These are phyloP conservation scores for Toxotes jaculatrix DNA, from an alignment of 2,113 vertebrate species.

Conservation along the genomic window DNA sequence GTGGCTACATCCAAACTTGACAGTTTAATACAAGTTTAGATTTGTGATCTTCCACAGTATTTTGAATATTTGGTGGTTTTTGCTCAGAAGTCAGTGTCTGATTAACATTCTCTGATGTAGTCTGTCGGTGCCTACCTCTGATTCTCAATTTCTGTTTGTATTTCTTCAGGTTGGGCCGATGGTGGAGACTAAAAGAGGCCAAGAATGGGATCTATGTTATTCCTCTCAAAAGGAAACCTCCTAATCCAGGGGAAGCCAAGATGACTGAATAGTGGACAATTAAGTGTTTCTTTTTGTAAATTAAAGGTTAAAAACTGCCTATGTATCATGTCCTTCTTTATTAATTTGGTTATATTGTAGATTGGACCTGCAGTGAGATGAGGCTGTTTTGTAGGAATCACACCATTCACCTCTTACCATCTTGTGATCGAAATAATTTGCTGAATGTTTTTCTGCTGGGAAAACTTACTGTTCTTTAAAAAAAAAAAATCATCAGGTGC, in stretches of 20 bases:
- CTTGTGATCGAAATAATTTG: background rate
- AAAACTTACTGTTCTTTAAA: no score
- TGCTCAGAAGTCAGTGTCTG: background rate
- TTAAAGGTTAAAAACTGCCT: conserved; percentile 46
- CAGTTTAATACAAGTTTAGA: background rate
- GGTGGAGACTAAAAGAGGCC: conserved; percentile 86
- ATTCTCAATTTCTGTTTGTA: conserved; percentile 16
- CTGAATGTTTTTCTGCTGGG: background rate
- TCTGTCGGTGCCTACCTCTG: background rate
- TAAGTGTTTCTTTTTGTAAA: conserved; percentile 49
- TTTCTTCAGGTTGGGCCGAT: conserved; percentile 82
- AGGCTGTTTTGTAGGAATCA: background rate
- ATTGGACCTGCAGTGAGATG: background rate
- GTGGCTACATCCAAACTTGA: background rate
- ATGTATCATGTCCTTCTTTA: background rate
- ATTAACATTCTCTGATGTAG: background rate
- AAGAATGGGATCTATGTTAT: conserved; percentile 86
- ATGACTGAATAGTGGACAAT: conserved; percentile 36
- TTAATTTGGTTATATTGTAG: background rate
- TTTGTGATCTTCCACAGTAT: background rate
- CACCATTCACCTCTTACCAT: background rate
- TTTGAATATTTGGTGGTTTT: background rate
- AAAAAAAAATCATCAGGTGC: background rate
- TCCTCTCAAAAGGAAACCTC: conserved; percentile 81
- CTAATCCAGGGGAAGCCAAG: conserved; percentile 59